phyloP scores from a whole-genome alignment of 2,888 invertebrate genomes.

The Dorcus parallelipipedus region DNA sequence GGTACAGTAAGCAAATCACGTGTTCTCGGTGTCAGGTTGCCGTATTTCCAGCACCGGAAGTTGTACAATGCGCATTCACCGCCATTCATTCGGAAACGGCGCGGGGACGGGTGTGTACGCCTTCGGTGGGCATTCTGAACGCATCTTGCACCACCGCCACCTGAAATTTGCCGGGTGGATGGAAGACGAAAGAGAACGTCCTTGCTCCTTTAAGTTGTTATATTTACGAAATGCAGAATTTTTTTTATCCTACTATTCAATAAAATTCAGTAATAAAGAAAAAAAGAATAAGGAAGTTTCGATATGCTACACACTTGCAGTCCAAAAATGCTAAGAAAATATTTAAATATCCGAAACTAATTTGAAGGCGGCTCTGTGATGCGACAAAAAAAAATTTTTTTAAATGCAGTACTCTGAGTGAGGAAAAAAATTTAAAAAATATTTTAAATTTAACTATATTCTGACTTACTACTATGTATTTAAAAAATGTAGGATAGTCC shows the following conservation, averaged over 20 bases:
- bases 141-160: conserved; percentile 17
- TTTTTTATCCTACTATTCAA: background rate
- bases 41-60: conserved; percentile 35
- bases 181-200: conserved; percentile 20
- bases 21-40: conserved; percentile 30
- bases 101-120: conserved; percentile 14
- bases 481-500: too few relatives aligned
- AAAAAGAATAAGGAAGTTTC: too few relatives aligned
- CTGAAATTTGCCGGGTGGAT: background rate
- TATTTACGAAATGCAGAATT: background rate
- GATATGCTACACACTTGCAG: too few relatives aligned
- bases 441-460: too few relatives aligned
- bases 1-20: conserved; percentile 29
- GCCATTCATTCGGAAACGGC: conserved; percentile 16
- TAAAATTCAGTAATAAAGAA: too few relatives aligned
- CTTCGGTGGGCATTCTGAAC: conserved; percentile 9
- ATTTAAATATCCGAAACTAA: too few relatives aligned
- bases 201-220: conserved; percentile 11
- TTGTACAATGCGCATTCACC: conserved; percentile 30
- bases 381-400: too few relatives aligned
- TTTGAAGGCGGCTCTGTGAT: too few relatives aligned
- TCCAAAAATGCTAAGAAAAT: too few relatives aligned
- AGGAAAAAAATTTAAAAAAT: too few relatives aligned
- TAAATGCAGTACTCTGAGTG: too few relatives aligned
- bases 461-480: too few relatives aligned